These are phyloP conservation scores for Hybos culiciformis DNA, from an alignment of 2,888 invertebrate species.

Conservation along the genomic window DNA sequence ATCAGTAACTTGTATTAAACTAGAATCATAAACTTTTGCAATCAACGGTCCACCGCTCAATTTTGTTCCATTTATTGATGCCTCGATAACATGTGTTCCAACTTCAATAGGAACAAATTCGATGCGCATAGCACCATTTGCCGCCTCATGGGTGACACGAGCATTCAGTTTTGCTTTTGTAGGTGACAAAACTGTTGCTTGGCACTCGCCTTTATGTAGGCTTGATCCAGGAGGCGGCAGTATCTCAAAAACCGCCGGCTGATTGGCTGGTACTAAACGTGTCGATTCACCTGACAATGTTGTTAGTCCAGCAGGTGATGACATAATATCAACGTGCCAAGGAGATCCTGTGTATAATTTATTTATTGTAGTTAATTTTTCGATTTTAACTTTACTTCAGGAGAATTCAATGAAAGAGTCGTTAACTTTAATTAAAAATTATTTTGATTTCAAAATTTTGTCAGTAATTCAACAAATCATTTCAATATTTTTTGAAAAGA, in stretches of 20 bases:
- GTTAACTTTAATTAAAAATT: no score
- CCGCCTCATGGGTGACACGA: conserved; percentile 67
- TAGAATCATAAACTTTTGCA: conserved; percentile 90
- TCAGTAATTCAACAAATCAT: no score
- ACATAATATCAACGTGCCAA: conserved; percentile 87
- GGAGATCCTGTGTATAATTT: conserved; percentile 61
- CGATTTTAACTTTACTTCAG: no score
- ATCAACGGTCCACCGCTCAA: conserved; percentile 79
- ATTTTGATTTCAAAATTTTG: no score
- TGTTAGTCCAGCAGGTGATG: conserved; percentile 57
- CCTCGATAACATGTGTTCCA: conserved; percentile 88
- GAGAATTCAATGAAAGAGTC: no score
- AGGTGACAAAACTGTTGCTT: conserved; percentile 64
- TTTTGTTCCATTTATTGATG: conserved; percentile 78
- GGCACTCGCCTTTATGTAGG: conserved; percentile 41
- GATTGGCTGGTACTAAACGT: conserved; percentile 78
- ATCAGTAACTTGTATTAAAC: conserved; percentile 86
- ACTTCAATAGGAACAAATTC: conserved; percentile 90
- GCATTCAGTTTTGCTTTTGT: conserved; percentile 71
- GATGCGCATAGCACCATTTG: conserved; percentile 72
- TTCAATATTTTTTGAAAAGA: no score
- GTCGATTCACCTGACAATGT: conserved; percentile 80
- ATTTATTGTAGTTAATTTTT: no score
- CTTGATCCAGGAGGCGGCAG: conserved; percentile 40
- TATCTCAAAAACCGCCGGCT: conserved; percentile 74